Conservation (phyloP, 2,113 vertebrate genomes). For the Cyprinus carpio region DNA sequence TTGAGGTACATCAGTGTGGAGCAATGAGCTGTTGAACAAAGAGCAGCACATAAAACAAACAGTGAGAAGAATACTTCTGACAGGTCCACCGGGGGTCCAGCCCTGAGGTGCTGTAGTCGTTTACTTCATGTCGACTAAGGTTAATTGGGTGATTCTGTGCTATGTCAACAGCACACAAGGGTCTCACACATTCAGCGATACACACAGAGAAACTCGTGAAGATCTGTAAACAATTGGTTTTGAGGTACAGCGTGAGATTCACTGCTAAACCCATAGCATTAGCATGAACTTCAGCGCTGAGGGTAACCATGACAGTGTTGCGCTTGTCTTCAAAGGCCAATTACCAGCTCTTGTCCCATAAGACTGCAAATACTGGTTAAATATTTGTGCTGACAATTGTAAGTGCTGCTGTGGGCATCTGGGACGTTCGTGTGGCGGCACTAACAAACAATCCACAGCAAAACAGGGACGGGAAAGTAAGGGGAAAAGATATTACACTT, state of each 20-base stretch:
- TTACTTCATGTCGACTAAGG: slow-evolving; percentile 16
- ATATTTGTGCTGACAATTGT: slow-evolving; percentile 53
- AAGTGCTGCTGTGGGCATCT: slow-evolving; percentile 39
- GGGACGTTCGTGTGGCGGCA: slow-evolving; percentile 16
- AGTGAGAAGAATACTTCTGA: neutral
- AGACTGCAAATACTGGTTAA: slow-evolving; percentile 43
- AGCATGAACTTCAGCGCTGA: neutral
- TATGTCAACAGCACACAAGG: slow-evolving; percentile 10
- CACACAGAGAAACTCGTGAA: slow-evolving; percentile 20
- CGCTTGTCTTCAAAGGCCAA: slow-evolving; percentile 10
- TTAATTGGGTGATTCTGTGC: slow-evolving; percentile 29
- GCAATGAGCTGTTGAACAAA: slow-evolving; percentile 14
- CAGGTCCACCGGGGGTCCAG: neutral
- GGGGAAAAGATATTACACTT: no score
- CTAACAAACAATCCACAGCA: slow-evolving; percentile 36
- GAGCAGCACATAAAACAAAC: slow-evolving; percentile 19
- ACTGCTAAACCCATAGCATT: neutral
- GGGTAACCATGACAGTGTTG: slow-evolving; percentile 26
- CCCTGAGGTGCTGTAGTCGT: slow-evolving; percentile 23
- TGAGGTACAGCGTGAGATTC: neutral
- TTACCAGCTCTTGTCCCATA: slow-evolving; percentile 45
- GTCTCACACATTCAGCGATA: neutral
- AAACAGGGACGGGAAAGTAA: neutral
- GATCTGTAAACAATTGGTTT: slow-evolving; percentile 22
- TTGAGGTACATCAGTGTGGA: neutral